These are phyloP conservation scores for Myotis findleyi DNA, from an alignment of 2,797 vertebrate species.

Conservation along the genomic window DNA sequence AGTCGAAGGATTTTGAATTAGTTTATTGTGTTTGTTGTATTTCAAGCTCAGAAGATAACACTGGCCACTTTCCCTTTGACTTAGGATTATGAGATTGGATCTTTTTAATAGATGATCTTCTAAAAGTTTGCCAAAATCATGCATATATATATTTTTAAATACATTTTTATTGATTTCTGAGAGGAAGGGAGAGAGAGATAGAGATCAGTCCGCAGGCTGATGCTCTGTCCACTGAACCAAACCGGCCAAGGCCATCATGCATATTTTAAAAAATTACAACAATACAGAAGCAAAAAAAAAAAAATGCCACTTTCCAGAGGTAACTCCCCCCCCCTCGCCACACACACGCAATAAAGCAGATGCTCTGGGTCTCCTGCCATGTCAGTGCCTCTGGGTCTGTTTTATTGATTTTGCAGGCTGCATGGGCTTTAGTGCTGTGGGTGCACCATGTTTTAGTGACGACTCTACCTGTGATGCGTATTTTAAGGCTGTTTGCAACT, in stretches of 20 bases:
- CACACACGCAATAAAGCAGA: not conserved
- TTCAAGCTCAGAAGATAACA: not conserved
- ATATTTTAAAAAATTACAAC: not conserved
- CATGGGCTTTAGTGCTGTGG: not conserved
- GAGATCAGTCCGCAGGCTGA: too few relatives aligned
- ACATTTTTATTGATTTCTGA: not conserved
- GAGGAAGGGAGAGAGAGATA: too few relatives aligned
- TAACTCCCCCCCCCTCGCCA: not conserved
- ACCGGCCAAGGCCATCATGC: not conserved
- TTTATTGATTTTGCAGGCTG: not conserved
- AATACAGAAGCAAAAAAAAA: not conserved
- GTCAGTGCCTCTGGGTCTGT: not conserved
- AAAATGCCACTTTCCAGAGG: not conserved
- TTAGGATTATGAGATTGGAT: not conserved
- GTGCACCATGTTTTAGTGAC: not conserved
- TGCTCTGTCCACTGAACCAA: not conserved
- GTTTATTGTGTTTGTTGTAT: not conserved
- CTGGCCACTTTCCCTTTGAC: not conserved
- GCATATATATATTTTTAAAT: not conserved
- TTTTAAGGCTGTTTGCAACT: not conserved
- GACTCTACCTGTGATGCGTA: not conserved
- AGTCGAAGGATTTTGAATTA: not conserved
- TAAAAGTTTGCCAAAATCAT: not conserved
- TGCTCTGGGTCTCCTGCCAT: not conserved
- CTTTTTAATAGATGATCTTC: not conserved